A percentile compares a stretch with the other conserved stretches of the same genome.
phyloP scores from a whole-genome alignment of 2,888 invertebrate species.

The Pardosa pseudoannulata region DNA sequence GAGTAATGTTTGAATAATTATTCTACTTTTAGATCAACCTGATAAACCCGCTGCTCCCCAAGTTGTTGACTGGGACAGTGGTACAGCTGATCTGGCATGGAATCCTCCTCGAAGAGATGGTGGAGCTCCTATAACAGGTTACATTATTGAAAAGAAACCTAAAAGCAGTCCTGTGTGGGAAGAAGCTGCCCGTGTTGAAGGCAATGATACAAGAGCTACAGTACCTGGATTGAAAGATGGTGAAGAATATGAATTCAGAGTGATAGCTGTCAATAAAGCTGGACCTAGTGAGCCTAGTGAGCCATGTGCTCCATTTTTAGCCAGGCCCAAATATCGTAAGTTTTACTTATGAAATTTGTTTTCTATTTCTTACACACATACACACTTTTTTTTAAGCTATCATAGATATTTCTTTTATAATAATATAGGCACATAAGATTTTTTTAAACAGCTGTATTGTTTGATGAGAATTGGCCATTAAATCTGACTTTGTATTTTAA shows the following conservation, averaged over 20 bases:
- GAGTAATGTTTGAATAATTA: too few relatives aligned
- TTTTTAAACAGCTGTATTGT: too few relatives aligned
- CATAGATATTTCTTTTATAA: too few relatives aligned
- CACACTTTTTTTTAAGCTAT: too few relatives aligned
- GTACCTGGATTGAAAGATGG: constrained; percentile 92
- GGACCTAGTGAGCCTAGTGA: constrained; percentile 85
- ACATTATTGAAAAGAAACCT: constrained; percentile 88
- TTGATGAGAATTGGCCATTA: too few relatives aligned
- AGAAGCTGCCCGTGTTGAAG: constrained; percentile 86
- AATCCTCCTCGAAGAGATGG: constrained; percentile 87
- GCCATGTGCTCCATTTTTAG: constrained; percentile 77
- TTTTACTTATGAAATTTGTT: too few relatives aligned
- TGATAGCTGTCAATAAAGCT: constrained; percentile 95
- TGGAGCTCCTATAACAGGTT: constrained; percentile 88
- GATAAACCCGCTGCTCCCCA: constrained; percentile 95
- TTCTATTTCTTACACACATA: too few relatives aligned
- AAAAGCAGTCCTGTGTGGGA: constrained; percentile 84
- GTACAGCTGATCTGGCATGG: constrained; percentile 91
- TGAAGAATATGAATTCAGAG: constrained; percentile 95
- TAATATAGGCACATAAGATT: too few relatives aligned
- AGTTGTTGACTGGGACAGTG: constrained; percentile 88
- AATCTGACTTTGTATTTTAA: too few relatives aligned
- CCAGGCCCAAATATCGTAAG: constrained; percentile 78
- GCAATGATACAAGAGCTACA: constrained; percentile 78
- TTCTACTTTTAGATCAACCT: constrained; percentile 79